Evolutionary conservation across 2,888 invertebrate genomes (phyloP).

Genomic region (Tenthredo livida): DNA sequence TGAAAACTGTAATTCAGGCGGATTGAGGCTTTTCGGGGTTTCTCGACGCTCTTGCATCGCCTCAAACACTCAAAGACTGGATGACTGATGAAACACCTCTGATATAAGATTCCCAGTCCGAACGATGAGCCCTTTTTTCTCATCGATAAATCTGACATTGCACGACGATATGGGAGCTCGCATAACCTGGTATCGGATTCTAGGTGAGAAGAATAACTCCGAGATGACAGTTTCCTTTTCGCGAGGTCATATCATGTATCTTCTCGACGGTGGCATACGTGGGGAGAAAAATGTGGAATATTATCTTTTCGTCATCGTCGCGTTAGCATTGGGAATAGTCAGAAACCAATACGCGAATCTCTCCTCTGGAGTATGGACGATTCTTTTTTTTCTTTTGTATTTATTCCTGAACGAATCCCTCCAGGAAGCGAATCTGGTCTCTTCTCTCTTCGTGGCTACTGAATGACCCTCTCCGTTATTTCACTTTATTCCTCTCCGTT

Average conservation of each 20-base stretch:
- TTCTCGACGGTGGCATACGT: not conserved
- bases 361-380: not conserved
- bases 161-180: not conserved
- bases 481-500: not conserved
- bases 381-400: not conserved
- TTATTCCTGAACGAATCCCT: not conserved
- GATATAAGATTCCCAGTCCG: not conserved
- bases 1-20: too few relatives aligned
- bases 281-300: not conserved
- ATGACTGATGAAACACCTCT: not conserved
- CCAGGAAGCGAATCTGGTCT: not conserved
- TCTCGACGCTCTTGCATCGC: too few relatives aligned
- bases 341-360: not conserved
- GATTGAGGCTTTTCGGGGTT: too few relatives aligned
- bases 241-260: not conserved
- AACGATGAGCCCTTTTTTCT: not conserved
- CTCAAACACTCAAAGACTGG: not conserved
- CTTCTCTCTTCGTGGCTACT: not conserved
- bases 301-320: conserved; percentile 5
- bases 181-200: not conserved
- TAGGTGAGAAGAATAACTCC: not conserved
- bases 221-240: not conserved
- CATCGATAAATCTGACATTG: conserved; percentile 1
- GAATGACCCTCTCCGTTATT: not conserved
- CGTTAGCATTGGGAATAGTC: not conserved